Conservation (phyloP, 2,888 invertebrate species). For the Cynaeus angustus region DNA sequence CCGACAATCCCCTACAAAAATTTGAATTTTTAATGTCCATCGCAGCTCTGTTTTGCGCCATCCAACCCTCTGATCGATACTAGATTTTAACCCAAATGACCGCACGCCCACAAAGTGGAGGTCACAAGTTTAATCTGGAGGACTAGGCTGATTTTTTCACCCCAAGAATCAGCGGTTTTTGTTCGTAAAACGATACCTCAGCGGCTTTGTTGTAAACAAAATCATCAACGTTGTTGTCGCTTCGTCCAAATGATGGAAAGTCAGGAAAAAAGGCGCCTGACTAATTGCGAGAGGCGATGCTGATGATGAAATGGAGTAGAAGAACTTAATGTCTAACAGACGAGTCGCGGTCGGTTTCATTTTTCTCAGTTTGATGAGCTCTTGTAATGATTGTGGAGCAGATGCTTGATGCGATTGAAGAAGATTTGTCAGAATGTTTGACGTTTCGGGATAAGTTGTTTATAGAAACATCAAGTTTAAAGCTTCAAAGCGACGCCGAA, state of each 20-base stretch:
- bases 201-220: constrained; percentile 23
- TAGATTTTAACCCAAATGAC: constrained; percentile 14
- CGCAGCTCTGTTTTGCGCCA: constrained; percentile 1
- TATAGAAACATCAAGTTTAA: constrained; percentile 19
- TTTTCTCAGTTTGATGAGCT: constrained; percentile 2
- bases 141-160: background rate
- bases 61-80: constrained; percentile 6
- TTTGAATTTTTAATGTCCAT: constrained; percentile 10
- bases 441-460: constrained; percentile 31
- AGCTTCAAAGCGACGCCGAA: constrained; percentile 19
- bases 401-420: constrained; percentile 10
- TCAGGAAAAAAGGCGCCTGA: constrained; percentile 3
- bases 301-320: constrained; percentile 7
- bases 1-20: background rate
- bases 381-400: constrained; percentile 15
- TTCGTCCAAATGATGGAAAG: constrained; percentile 11
- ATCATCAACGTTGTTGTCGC: constrained; percentile 15
- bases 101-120: constrained; percentile 14
- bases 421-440: constrained; percentile 36
- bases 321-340: constrained; percentile 1
- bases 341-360: constrained; percentile 1
- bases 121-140: constrained; percentile 13
- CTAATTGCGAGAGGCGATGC: constrained; percentile 3
- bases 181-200: constrained; percentile 18
- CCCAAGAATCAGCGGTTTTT: constrained; percentile 1